phyloP scores from a whole-genome alignment of 2,113 vertebrate genomes.

The Lathamus discolor region DNA sequence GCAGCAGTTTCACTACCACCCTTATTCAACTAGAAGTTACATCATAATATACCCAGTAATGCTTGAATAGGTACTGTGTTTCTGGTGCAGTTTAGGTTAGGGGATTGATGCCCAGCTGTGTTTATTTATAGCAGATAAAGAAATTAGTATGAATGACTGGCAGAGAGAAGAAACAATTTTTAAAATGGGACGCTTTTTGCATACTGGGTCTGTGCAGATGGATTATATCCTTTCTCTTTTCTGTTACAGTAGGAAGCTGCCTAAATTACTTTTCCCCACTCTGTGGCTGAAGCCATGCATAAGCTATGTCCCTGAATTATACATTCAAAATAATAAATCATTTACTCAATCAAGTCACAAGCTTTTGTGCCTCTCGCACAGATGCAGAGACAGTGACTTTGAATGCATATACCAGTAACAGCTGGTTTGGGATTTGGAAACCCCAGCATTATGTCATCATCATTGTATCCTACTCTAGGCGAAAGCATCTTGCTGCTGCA shows the following conservation, averaged over 20 bases:
- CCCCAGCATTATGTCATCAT: conserved; percentile 42
- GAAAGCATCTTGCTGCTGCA: conserved; percentile 15
- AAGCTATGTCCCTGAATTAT: conserved; percentile 37
- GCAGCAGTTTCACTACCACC: background rate
- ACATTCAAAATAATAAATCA: conserved; percentile 52
- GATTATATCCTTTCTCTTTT: background rate
- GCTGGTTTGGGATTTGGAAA: conserved; percentile 60
- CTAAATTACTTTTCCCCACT: background rate
- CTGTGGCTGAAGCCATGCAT: background rate
- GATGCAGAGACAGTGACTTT: background rate
- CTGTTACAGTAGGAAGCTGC: conserved; percentile 6
- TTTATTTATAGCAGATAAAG: background rate
- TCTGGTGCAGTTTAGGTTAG: background rate
- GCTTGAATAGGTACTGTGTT: background rate
- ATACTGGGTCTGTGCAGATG: background rate
- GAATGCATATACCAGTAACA: conserved; percentile 34
- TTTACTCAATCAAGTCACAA: conserved; percentile 40
- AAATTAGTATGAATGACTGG: background rate
- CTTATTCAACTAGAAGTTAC: background rate
- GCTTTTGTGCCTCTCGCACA: background rate
- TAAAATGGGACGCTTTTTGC: background rate
- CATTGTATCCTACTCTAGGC: background rate
- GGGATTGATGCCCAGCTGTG: background rate
- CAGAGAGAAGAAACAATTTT: background rate
- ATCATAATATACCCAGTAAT: background rate